Conservation (phyloP, 2,888 invertebrate genomes). For the Phasia obesa region DNA sequence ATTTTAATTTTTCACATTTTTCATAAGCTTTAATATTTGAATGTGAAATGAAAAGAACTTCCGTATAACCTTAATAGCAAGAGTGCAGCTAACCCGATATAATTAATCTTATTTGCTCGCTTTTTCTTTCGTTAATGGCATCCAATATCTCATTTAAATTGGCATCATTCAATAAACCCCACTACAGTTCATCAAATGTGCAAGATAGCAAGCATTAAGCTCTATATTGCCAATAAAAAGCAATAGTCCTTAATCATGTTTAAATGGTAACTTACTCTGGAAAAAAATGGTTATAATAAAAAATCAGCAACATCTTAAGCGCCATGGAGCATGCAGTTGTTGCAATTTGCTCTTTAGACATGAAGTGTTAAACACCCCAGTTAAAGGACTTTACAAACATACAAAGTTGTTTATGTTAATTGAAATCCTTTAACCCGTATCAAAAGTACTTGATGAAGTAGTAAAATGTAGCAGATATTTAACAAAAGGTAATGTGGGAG, state of each 20-base stretch:
- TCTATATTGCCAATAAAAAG: background rate
- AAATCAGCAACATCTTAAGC: background rate
- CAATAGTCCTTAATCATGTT: slow-evolving; percentile 36
- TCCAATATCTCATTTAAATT: slow-evolving; percentile 24
- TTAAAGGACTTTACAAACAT: slow-evolving; percentile 43
- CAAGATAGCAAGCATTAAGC: background rate
- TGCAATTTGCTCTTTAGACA: slow-evolving; percentile 42
- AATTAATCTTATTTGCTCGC: slow-evolving; percentile 22
- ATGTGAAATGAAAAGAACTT: too few relatives aligned
- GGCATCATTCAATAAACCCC: slow-evolving; percentile 27
- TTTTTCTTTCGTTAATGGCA: slow-evolving; percentile 21
- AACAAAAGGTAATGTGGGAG: background rate
- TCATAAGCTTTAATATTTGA: too few relatives aligned
- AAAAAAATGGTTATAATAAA: background rate
- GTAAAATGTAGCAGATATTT: background rate
- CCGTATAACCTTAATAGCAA: too few relatives aligned
- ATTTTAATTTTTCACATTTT: too few relatives aligned
- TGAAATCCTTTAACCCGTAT: slow-evolving; percentile 36
- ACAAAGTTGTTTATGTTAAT: slow-evolving; percentile 50
- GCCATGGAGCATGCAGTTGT: slow-evolving; percentile 32
- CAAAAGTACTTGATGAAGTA: background rate
- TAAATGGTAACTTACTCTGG: background rate
- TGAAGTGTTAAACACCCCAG: slow-evolving; percentile 24
- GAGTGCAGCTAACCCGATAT: background rate
- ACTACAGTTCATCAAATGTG: slow-evolving; percentile 21